Conservation (phyloP, 2,113 vertebrate genomes). For the Notothenia rossii region DNA sequence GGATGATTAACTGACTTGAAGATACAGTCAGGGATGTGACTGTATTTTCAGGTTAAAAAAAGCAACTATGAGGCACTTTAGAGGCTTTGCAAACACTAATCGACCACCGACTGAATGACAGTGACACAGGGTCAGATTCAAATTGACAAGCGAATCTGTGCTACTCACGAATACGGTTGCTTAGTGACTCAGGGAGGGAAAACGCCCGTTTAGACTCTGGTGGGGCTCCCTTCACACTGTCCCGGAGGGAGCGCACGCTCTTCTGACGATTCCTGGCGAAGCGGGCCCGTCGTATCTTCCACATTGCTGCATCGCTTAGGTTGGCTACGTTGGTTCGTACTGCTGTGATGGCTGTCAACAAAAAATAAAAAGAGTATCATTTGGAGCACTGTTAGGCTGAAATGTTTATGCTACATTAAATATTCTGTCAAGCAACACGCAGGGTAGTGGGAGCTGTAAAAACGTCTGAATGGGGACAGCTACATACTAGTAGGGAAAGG, state of each 20-base stretch:
- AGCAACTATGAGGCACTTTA: not conserved
- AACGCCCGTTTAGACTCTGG: conserved; percentile 93
- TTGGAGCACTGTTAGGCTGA: not conserved
- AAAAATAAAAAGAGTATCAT: not conserved
- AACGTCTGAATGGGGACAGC: conserved; percentile 16
- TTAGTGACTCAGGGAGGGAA: conserved; percentile 95
- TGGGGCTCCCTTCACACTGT: conserved; percentile 92
- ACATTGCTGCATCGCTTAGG: conserved; percentile 96
- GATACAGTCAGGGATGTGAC: not conserved
- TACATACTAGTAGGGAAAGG: conserved; percentile 97
- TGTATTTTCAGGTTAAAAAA: not conserved
- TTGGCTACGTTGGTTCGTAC: conserved; percentile 98
- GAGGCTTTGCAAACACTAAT: conserved; percentile 50
- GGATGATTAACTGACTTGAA: not conserved
- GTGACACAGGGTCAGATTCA: conserved; percentile 11
- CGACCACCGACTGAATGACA: conserved; percentile 36
- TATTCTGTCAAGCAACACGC: not conserved
- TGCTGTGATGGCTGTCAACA: conserved; percentile 92
- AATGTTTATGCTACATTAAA: not conserved
- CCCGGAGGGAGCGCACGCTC: conserved; percentile 94
- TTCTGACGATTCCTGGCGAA: conserved; percentile 98
- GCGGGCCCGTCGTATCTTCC: conserved; percentile 98
- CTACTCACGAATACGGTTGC: conserved; percentile 95
- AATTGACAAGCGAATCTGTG: not conserved
- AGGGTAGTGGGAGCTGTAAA: not conserved